These are phyloP conservation scores for Megamerina dolium DNA, from an alignment of 2,888 invertebrate genomes.

Conservation along the genomic window DNA sequence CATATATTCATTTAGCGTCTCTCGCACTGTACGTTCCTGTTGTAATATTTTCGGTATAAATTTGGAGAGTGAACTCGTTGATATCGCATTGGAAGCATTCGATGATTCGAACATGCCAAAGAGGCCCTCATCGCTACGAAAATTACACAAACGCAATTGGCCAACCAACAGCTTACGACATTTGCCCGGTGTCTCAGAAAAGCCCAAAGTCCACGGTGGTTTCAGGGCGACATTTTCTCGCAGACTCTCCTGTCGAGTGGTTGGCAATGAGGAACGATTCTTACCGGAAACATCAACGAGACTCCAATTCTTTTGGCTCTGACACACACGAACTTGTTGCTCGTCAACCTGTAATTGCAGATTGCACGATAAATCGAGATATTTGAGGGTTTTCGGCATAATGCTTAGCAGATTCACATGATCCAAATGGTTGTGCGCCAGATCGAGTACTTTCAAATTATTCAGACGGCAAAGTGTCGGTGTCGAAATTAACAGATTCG, in stretches of 20 bases:
- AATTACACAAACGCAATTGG: constrained; percentile 70
- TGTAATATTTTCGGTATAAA: constrained; percentile 71
- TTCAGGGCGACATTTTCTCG: constrained; percentile 58
- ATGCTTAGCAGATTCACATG: constrained; percentile 68
- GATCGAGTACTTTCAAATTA: constrained; percentile 71
- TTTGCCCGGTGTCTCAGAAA: constrained; percentile 76
- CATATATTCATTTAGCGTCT: constrained; percentile 74
- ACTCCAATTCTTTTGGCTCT: constrained; percentile 74
- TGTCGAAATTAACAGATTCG: constrained; percentile 68
- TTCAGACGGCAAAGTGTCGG: constrained; percentile 71
- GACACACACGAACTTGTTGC: constrained; percentile 71
- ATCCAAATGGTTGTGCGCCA: constrained; percentile 80
- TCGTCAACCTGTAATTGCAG: constrained; percentile 76
- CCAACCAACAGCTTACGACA: constrained; percentile 68
- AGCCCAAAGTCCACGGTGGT: constrained; percentile 73
- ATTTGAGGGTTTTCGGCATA: constrained; percentile 76
- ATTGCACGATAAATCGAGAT: constrained; percentile 79
- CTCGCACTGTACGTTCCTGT: constrained; percentile 75
- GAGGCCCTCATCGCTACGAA: constrained; percentile 66
- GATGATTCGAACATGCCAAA: constrained; percentile 80
- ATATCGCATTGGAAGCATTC: constrained; percentile 58
- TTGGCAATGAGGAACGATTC: constrained; percentile 63
- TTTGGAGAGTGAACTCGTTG: constrained; percentile 65
- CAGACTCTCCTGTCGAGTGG: constrained; percentile 45
- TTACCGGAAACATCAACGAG: constrained; percentile 79